These are phyloP conservation scores for Agrochola lota DNA, from an alignment of 2,888 invertebrate species.

Conservation along the genomic window DNA sequence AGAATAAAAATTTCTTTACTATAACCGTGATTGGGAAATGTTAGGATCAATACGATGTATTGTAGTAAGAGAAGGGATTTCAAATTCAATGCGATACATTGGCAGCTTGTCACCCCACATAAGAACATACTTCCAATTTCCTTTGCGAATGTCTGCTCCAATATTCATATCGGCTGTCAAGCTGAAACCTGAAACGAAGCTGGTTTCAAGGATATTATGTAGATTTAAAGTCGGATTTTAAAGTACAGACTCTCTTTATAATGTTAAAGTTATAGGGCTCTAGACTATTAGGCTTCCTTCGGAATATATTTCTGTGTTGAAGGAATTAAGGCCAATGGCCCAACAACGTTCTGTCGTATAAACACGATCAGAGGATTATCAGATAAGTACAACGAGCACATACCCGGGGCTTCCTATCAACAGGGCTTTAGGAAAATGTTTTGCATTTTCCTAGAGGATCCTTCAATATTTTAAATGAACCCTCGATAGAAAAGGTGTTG, in stretches of 20 bases:
- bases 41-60: background rate
- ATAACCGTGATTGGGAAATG: background rate
- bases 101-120: constrained; percentile 1
- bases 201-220: background rate
- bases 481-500: constrained; percentile 37
- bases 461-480: constrained; percentile 37
- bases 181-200: constrained; percentile 1
- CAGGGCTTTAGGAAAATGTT: constrained; percentile 1
- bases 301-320: background rate
- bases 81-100: constrained; percentile 18
- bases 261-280: background rate
- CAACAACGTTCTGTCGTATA: constrained; percentile 24
- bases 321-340: constrained; percentile 21
- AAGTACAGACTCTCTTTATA: background rate
- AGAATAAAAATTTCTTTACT: too few relatives aligned
- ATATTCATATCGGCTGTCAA: constrained; percentile 22
- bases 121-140: constrained; percentile 22
- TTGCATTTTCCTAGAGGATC: constrained; percentile 30
- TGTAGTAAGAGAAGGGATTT: background rate
- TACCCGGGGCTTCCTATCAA: constrained; percentile 48
- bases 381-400: constrained; percentile 39
- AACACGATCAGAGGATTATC: constrained; percentile 45
- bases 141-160: constrained; percentile 13
- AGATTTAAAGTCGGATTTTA: constrained; percentile 6
- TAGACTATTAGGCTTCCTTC: background rate